Conservation (phyloP, 2,113 vertebrate genomes). For the Varanus salvator region DNA sequence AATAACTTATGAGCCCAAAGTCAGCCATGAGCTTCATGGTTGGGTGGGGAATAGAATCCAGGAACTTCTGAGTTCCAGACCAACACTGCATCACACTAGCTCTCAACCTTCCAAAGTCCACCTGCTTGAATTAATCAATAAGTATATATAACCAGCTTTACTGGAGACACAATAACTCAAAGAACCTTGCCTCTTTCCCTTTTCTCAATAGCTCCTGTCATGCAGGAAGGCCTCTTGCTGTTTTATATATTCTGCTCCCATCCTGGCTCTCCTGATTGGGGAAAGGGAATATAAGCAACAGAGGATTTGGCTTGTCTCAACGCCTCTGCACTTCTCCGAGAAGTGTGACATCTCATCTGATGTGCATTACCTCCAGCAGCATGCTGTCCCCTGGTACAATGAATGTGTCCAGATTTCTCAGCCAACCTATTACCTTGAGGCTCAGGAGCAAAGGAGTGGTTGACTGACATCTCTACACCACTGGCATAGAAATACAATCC, state of each 20-base stretch:
- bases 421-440: slow-evolving; percentile 60
- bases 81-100: background rate
- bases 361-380: slow-evolving; percentile 71
- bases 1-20: too few relatives aligned
- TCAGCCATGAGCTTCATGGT: too few relatives aligned
- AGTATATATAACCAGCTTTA: slow-evolving; percentile 43
- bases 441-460: slow-evolving; percentile 43
- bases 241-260: slow-evolving; percentile 66
- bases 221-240: slow-evolving; percentile 30
- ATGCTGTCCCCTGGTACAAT: slow-evolving; percentile 59
- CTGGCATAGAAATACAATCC: slow-evolving; percentile 47
- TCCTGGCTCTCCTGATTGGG: slow-evolving; percentile 41
- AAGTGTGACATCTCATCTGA: slow-evolving; percentile 76
- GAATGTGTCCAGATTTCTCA: slow-evolving; percentile 70
- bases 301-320: slow-evolving; percentile 69
- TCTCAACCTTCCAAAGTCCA: background rate
- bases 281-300: slow-evolving; percentile 50
- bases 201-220: slow-evolving; percentile 56
- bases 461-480: slow-evolving; percentile 51
- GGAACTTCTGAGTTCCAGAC: too few relatives aligned
- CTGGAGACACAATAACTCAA: slow-evolving; percentile 27
- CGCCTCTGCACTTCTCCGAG: slow-evolving; percentile 59
- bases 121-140: slow-evolving; percentile 51
- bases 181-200: slow-evolving; percentile 38
- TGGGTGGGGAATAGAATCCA: too few relatives aligned